Conservation (phyloP, 2,888 invertebrate species). For the Ceriagrion tenellum region DNA sequence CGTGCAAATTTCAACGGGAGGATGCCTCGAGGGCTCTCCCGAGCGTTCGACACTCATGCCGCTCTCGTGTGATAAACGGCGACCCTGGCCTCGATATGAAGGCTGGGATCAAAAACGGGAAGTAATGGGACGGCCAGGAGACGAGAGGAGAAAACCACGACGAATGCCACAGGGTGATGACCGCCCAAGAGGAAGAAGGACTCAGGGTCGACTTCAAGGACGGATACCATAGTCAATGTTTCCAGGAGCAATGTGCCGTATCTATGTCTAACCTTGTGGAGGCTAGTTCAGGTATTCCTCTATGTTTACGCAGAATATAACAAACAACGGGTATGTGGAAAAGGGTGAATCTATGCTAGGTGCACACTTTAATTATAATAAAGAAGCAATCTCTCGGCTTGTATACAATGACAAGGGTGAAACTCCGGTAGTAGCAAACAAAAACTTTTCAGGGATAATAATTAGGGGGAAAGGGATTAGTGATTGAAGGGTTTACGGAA, state of each 20-base stretch:
- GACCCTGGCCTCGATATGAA: slow-evolving; percentile 44
- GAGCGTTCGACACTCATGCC: background rate
- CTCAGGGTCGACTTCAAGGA: background rate
- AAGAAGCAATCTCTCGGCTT: no score
- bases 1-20: background rate
- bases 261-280: background rate
- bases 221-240: background rate
- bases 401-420: no score
- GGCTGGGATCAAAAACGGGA: background rate
- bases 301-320: no score
- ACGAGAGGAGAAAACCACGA: background rate
- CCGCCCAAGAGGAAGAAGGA: background rate
- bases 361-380: no score
- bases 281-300: background rate
- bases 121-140: background rate
- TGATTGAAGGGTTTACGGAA: no score
- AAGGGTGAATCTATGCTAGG: no score
- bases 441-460: no score
- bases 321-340: no score
- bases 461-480: no score
- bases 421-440: no score
- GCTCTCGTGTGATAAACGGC: slow-evolving; percentile 11
- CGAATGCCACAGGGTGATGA: background rate
- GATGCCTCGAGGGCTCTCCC: background rate
- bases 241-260: background rate